These are phyloP conservation scores for Aphodius granarius DNA, from an alignment of 2,888 invertebrate genomes.

Conservation along the genomic window DNA sequence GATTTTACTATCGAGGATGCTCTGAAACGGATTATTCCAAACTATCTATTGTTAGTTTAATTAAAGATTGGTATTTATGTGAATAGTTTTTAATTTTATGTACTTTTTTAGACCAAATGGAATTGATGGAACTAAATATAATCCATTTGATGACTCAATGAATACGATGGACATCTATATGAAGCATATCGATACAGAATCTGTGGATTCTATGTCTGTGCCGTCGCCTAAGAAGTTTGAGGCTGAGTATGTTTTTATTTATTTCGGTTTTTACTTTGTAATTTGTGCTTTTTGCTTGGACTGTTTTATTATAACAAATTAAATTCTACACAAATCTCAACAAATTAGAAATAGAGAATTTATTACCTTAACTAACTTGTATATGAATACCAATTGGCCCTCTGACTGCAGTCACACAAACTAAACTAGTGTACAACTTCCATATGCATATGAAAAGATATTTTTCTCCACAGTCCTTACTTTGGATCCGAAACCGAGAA, in stretches of 20 bases:
- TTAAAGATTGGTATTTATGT: background rate
- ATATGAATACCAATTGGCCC: too few species aligned
- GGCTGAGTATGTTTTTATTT: slow-evolving; percentile 5
- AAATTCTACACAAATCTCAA: too few species aligned
- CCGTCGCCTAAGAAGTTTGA: slow-evolving; percentile 37
- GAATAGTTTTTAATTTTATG: too few species aligned
- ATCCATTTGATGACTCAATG: slow-evolving; percentile 58
- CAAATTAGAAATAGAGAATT: too few species aligned
- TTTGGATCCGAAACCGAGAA: slow-evolving; percentile 68
- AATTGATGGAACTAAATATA: slow-evolving; percentile 30
- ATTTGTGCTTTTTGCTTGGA: too few species aligned
- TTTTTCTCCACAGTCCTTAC: slow-evolving; percentile 50
- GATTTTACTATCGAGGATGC: slow-evolving; percentile 70
- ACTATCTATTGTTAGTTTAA: slow-evolving; percentile 56
- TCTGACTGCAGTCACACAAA: too few species aligned
- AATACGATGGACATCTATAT: slow-evolving; percentile 66
- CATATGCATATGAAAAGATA: background rate
- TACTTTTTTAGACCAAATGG: slow-evolving; percentile 45
- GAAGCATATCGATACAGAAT: slow-evolving; percentile 59
- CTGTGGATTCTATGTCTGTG: slow-evolving; percentile 42
- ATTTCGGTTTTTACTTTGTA: too few species aligned
- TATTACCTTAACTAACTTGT: too few species aligned
- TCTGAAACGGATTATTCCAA: slow-evolving; percentile 67
- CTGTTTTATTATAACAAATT: too few species aligned
- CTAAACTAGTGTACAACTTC: too few species aligned